Percentiles rank a stretch among this genome's conserved stretches.
These are phyloP conservation scores for Liopterus haemorrhoidalis DNA, from an alignment of 2,888 invertebrate species.

Conservation along the genomic window DNA sequence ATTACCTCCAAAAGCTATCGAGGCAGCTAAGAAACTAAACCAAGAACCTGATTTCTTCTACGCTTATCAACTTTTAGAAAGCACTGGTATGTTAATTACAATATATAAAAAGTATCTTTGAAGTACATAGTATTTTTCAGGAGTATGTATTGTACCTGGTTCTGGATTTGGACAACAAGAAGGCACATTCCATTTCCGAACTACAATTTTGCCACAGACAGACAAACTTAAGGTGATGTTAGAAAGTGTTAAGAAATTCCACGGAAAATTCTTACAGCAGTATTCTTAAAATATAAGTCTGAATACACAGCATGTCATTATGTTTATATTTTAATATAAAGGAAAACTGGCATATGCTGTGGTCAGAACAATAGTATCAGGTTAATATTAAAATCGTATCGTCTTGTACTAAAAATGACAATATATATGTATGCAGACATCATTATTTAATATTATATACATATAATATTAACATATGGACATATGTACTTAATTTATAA, in stretches of 20 bases:
- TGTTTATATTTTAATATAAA: no score
- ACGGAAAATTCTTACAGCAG: slow-evolving; percentile 70
- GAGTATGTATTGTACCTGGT: slow-evolving; percentile 92
- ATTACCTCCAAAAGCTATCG: slow-evolving; percentile 76
- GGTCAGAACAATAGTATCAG: no score
- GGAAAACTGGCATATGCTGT: no score
- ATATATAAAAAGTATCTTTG: neutral
- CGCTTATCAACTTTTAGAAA: slow-evolving; percentile 85
- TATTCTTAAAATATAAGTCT: slow-evolving; percentile 66
- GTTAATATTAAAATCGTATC: no score
- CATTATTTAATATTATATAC: no score
- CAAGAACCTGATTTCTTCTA: slow-evolving; percentile 86
- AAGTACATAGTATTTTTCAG: slow-evolving; percentile 49
- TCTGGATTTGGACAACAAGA: slow-evolving; percentile 92
- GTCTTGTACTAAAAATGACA: no score
- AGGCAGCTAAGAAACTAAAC: slow-evolving; percentile 69
- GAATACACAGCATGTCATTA: no score
- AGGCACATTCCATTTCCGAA: slow-evolving; percentile 91
- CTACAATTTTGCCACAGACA: slow-evolving; percentile 90
- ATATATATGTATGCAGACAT: no score
- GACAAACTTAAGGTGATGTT: slow-evolving; percentile 77
- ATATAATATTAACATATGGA: no score
- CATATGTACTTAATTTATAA: no score
- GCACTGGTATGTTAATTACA: slow-evolving; percentile 52
- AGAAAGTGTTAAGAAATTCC: slow-evolving; percentile 74